Percentiles rank a stretch among this genome's conserved stretches.
These are phyloP conservation scores for Eriocheir sinensis DNA, from an alignment of 1,140 invertebrate genomes.

Conservation along the genomic window DNA sequence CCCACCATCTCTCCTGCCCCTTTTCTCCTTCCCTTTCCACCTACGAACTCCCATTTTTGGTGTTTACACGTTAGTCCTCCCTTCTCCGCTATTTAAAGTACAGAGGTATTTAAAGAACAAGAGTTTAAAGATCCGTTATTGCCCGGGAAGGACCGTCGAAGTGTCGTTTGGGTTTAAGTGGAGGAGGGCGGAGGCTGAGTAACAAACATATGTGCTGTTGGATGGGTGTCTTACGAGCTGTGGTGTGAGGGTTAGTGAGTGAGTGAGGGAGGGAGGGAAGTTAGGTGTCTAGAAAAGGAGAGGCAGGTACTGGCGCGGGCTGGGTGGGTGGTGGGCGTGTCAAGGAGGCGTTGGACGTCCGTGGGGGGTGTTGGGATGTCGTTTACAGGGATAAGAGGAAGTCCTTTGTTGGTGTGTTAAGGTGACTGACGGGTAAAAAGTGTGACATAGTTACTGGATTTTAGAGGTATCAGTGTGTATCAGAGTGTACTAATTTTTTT, in stretches of 20 bases:
- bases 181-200: neutral
- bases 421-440: too few species aligned
- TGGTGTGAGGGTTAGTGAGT: neutral
- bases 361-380: neutral
- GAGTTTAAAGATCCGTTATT: neutral
- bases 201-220: neutral
- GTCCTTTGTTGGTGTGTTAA: too few species aligned
- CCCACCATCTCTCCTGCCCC: neutral
- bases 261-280: neutral
- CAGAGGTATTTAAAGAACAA: conserved; percentile 15
- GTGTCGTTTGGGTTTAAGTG: neutral
- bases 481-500: too few species aligned
- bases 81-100: neutral
- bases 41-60: neutral
- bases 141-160: neutral
- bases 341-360: neutral
- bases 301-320: neutral
- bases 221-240: neutral
- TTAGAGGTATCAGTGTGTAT: too few species aligned
- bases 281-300: neutral
- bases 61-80: neutral
- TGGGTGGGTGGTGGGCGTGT: neutral
- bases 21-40: too few species aligned
- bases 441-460: too few species aligned
- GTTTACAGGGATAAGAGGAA: too few species aligned